Conservation (phyloP, 2,797 vertebrate genomes). For the Serranus cabrilla region DNA sequence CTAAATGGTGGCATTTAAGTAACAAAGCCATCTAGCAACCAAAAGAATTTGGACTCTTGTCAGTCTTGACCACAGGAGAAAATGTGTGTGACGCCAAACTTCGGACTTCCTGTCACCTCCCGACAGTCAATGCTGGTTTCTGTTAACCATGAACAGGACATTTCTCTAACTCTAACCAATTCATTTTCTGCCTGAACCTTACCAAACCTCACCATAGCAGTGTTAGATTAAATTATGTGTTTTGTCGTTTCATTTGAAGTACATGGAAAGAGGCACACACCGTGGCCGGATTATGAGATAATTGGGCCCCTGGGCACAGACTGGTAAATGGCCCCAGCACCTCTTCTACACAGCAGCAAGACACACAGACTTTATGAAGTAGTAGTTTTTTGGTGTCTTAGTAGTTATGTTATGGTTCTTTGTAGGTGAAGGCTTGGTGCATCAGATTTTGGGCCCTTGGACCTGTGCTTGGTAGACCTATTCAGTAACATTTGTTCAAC, state of each 20-base stretch:
- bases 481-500: no score
- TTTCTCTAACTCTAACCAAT: background rate
- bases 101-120: background rate
- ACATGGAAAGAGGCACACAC: background rate
- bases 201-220: background rate
- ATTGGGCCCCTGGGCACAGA: no score
- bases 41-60: background rate
- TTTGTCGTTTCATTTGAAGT: background rate
- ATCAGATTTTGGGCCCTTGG: no score
- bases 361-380: no score
- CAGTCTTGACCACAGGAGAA: background rate
- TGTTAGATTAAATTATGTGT: background rate
- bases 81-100: background rate
- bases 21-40: constrained; percentile 1
- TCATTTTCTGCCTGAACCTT: background rate
- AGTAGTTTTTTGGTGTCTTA: no score
- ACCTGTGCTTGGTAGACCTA: no score
- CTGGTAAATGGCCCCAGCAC: no score
- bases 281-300: no score
- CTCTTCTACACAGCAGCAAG: background rate
- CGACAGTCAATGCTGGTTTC: background rate
- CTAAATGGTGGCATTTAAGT: background rate
- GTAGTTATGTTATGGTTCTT: no score
- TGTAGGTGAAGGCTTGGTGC: no score
- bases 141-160: background rate